Conservation (phyloP, 2,888 invertebrate species). For the Euplexia lucipara region DNA sequence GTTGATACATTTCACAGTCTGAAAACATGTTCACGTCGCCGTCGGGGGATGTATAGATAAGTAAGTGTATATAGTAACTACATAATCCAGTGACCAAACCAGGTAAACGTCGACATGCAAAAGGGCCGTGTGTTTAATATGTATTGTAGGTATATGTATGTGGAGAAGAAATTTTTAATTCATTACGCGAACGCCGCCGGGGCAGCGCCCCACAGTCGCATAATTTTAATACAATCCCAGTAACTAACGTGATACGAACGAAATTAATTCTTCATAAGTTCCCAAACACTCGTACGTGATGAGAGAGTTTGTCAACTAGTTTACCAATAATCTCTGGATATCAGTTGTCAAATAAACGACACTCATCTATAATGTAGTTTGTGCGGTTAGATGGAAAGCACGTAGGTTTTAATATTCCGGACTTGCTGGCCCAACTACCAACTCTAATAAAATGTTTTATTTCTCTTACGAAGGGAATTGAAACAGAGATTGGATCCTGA, state of each 20-base stretch:
- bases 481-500: conserved; percentile 53
- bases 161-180: conserved; percentile 33
- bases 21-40: conserved; percentile 22
- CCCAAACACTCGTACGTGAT: conserved; percentile 30
- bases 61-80: neutral
- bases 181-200: conserved; percentile 17
- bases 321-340: conserved; percentile 30
- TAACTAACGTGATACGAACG: conserved; percentile 4
- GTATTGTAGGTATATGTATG: conserved; percentile 16
- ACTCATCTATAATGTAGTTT: conserved; percentile 43
- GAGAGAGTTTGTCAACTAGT: conserved; percentile 26
- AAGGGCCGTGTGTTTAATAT: conserved; percentile 31
- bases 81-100: conserved; percentile 15
- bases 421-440: conserved; percentile 33
- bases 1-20: conserved; percentile 21
- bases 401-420: conserved; percentile 7
- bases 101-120: conserved; percentile 22
- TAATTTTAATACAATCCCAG: conserved; percentile 33
- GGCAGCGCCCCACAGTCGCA: conserved; percentile 13
- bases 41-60: conserved; percentile 16
- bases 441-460: conserved; percentile 55
- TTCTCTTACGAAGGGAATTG: conserved; percentile 43
- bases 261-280: conserved; percentile 27
- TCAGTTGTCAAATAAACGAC: conserved; percentile 49
- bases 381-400: conserved; percentile 17